Conservation (phyloP, 2,888 invertebrate genomes). For the Dinocampus coccinellae region DNA sequence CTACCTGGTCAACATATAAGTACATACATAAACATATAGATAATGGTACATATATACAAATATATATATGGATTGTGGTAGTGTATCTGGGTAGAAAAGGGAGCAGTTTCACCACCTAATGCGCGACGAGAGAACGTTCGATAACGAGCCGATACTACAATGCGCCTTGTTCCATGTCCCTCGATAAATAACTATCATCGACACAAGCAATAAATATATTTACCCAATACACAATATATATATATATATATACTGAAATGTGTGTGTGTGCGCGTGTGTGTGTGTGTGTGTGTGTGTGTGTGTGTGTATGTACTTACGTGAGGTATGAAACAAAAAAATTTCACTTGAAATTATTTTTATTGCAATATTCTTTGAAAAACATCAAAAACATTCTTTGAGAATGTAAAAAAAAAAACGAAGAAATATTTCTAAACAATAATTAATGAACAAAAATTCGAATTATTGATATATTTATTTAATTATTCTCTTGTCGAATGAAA, state of each 20-base stretch:
- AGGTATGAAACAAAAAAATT: no score
- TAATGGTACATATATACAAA: background rate
- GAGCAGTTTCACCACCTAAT: conserved; percentile 31
- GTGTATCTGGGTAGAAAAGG: conserved; percentile 7
- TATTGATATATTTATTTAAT: no score
- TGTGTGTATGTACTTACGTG: no score
- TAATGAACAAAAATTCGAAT: no score
- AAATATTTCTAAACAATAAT: no score
- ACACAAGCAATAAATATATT: conserved; percentile 29
- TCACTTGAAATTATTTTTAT: no score
- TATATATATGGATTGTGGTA: background rate
- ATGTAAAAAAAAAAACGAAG: no score
- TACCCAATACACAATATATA: background rate
- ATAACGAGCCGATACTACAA: conserved; percentile 33
- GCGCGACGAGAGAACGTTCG: conserved; percentile 20
- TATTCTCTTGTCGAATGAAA: background rate
- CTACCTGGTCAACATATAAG: background rate
- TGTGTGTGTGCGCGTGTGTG: no score
- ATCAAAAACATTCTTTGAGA: no score
- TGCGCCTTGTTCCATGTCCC: conserved; percentile 28
- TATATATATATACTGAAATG: background rate
- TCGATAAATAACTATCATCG: conserved; percentile 31
- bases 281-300: no score
- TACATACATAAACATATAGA: conserved; percentile 1
- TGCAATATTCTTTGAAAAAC: no score